phyloP scores from a whole-genome alignment of 1,140 invertebrate species.

The Helicorthomorpha holstii region DNA sequence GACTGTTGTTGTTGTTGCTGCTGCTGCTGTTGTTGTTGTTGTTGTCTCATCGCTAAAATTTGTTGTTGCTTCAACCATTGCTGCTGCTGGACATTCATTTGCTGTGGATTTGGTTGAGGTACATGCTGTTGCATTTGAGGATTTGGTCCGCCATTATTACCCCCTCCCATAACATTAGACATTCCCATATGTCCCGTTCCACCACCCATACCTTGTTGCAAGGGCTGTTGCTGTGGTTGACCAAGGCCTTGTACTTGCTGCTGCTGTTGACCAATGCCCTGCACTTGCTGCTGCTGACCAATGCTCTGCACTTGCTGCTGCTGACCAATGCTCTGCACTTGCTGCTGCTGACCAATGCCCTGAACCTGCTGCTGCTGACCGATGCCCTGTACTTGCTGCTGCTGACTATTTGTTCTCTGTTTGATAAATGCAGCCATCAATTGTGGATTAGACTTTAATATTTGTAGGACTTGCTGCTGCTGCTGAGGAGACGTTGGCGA shows the following conservation, averaged over 20 bases:
- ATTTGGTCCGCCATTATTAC: constrained; percentile 9
- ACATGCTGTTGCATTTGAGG: constrained; percentile 9
- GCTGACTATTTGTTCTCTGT: constrained; percentile 47
- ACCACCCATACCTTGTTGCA: constrained; percentile 21
- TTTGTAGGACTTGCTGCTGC: constrained; percentile 78
- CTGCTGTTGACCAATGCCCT: constrained; percentile 19
- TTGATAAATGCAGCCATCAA: constrained; percentile 95
- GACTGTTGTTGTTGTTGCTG: constrained; percentile 31
- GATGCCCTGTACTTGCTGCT: constrained; percentile 18
- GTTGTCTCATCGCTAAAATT: constrained; percentile 31
- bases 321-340: constrained; percentile 25
- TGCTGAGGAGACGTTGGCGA: constrained; percentile 79
- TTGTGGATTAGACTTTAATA: constrained; percentile 85
- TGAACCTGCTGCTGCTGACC: constrained; percentile 23
- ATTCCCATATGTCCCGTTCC: constrained; percentile 5
- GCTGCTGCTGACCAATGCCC: constrained; percentile 25
- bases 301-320: constrained; percentile 28
- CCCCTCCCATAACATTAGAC: constrained; percentile 8
- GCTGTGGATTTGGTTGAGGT: constrained; percentile 18
- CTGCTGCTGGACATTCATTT: constrained; percentile 8
- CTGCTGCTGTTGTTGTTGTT: constrained; percentile 29
- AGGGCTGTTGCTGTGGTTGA: constrained; percentile 23
- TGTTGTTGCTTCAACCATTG: constrained; percentile 38
- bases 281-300: constrained; percentile 21
- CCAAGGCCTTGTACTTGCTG: constrained; percentile 7